These are phyloP conservation scores for Ariopsis seemanni DNA, from an alignment of 2,113 vertebrate species.

Conservation along the genomic window DNA sequence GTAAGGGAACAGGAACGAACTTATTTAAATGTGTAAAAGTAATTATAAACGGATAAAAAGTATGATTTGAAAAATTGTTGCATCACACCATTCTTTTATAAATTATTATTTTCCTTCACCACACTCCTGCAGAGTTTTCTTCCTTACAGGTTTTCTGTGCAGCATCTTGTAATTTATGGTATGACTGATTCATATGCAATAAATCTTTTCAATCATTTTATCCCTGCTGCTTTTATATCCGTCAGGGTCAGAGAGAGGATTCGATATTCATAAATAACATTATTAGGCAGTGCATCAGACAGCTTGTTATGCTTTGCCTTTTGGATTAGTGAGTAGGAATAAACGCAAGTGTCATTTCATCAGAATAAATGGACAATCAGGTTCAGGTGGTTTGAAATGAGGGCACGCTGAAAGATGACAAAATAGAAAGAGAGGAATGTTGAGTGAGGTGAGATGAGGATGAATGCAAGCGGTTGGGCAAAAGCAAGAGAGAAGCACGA, in stretches of 20 bases:
- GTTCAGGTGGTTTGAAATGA: neutral
- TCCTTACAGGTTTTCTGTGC: neutral
- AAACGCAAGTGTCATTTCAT: conserved; percentile 2
- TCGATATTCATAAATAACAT: neutral
- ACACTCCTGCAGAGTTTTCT: neutral
- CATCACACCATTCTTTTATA: neutral
- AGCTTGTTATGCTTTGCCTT: conserved; percentile 7
- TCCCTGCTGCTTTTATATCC: conserved; percentile 8
- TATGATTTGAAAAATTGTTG: neutral
- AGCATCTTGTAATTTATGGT: neutral
- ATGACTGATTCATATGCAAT: neutral
- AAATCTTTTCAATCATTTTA: neutral
- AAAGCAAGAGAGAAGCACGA: neutral
- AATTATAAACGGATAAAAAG: neutral
- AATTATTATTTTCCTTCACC: neutral
- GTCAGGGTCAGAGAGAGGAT: conserved; percentile 5
- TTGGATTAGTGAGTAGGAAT: conserved; percentile 21
- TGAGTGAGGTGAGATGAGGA: neutral
- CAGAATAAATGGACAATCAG: neutral
- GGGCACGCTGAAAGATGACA: neutral
- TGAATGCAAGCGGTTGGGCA: neutral
- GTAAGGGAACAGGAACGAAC: neutral
- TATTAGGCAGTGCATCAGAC: neutral
- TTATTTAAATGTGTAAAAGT: too few species aligned
- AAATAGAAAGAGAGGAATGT: too few species aligned